These are phyloP conservation scores for Scaptomyza cyrtandrae DNA, from an alignment of 2,888 invertebrate species.

Conservation along the genomic window DNA sequence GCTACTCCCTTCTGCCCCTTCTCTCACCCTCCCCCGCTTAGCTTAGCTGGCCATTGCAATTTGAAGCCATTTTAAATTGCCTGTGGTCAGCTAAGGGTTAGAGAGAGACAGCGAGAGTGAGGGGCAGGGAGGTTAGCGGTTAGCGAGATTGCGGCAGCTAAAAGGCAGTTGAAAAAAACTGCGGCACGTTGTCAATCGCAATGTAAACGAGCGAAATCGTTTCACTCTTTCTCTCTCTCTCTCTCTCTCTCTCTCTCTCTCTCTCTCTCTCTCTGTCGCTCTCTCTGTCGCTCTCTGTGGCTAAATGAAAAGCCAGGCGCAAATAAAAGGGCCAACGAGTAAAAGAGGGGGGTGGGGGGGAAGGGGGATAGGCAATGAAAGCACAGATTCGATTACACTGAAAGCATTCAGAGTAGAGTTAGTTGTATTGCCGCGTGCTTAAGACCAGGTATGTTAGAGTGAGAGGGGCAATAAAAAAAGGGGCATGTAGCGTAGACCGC, in stretches of 20 bases:
- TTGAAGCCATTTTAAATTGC: slow-evolving; percentile 59
- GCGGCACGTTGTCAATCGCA: slow-evolving; percentile 67
- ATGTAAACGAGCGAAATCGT: slow-evolving; percentile 72
- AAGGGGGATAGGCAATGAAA: slow-evolving; percentile 26
- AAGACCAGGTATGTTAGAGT: slow-evolving; percentile 24
- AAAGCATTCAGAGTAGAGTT: slow-evolving; percentile 21
- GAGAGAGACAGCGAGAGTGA: slow-evolving; percentile 4
- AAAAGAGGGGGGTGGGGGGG: neutral
- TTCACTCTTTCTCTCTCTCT: slow-evolving; percentile 24
- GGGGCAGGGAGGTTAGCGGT: neutral
- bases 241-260: slow-evolving; percentile 16
- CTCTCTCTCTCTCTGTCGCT: too few relatives aligned
- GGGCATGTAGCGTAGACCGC: slow-evolving; percentile 49
- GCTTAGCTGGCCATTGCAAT: slow-evolving; percentile 28
- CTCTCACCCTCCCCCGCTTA: neutral
- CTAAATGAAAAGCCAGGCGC: slow-evolving; percentile 64
- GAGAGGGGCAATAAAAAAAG: neutral
- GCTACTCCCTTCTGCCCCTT: neutral
- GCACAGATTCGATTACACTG: slow-evolving; percentile 59
- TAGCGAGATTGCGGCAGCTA: slow-evolving; percentile 41
- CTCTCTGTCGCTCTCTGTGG: slow-evolving; percentile 3
- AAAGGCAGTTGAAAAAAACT: slow-evolving; percentile 71
- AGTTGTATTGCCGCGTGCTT: slow-evolving; percentile 12
- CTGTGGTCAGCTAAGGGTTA: slow-evolving; percentile 53
- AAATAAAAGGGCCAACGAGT: slow-evolving; percentile 47